Conservation (phyloP, 1,140 invertebrate genomes). For the Sarcophaga peregrina region DNA sequence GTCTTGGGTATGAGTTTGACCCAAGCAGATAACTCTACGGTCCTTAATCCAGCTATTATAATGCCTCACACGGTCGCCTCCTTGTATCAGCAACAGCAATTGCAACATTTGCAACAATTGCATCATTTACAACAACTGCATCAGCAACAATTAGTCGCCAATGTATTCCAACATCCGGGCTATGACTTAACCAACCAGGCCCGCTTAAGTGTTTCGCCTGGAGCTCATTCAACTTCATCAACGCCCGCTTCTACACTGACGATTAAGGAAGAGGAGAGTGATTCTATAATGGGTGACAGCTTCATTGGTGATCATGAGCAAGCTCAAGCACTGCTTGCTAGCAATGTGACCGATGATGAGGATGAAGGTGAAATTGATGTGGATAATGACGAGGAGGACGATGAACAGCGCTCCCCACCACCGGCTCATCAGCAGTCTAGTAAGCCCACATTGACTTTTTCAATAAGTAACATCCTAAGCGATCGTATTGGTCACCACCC, state of each 20-base stretch:
- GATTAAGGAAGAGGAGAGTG: constrained; percentile 64
- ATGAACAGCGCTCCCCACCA: constrained; percentile 51
- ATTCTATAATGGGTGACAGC: constrained; percentile 62
- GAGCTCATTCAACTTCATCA: constrained; percentile 53
- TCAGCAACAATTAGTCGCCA: constrained; percentile 59
- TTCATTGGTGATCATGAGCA: constrained; percentile 56
- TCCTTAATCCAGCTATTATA: constrained; percentile 34
- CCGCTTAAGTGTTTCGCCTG: constrained; percentile 55
- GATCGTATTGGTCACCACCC: constrained; percentile 61
- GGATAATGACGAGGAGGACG: constrained; percentile 48
- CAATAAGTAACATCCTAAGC: constrained; percentile 65
- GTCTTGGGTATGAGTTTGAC: constrained; percentile 59
- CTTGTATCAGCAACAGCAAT: constrained; percentile 59
- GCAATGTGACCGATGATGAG: constrained; percentile 44
- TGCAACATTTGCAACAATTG: constrained; percentile 61
- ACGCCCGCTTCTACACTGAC: constrained; percentile 58
- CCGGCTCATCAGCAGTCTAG: constrained; percentile 58
- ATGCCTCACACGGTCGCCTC: constrained; percentile 44
- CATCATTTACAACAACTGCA: constrained; percentile 63
- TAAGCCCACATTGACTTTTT: constrained; percentile 62
- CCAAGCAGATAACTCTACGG: constrained; percentile 46
- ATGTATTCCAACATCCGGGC: constrained; percentile 61
- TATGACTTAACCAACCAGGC: constrained; percentile 52
- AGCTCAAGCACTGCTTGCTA: constrained; percentile 36
- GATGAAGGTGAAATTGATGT: constrained; percentile 62